phyloP scores from a whole-genome alignment of 1,140 invertebrate species.

The Drosophila sp. region DNA sequence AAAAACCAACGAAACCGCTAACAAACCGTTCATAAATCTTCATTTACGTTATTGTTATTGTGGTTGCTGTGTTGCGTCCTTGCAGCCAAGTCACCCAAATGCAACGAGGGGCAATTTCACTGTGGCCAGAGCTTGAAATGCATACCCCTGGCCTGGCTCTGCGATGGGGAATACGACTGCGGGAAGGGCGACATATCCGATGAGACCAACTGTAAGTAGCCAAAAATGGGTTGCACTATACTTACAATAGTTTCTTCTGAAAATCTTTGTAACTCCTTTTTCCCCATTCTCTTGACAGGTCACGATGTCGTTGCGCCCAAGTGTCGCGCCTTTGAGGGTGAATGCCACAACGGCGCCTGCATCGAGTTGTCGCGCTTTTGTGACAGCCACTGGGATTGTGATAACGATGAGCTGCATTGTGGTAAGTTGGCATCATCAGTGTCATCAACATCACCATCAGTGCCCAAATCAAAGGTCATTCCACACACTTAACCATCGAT shows the following conservation, averaged over 20 bases:
- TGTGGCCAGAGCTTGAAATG: conserved; percentile 87
- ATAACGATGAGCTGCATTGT: conserved; percentile 86
- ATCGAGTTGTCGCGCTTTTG: conserved; percentile 91
- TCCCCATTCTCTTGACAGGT: conserved; percentile 47
- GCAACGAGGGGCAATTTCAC: conserved; percentile 87
- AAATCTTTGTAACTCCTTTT: neutral
- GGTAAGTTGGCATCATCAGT: conserved; percentile 76
- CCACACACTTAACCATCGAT: conserved; percentile 1
- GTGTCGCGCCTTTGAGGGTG: conserved; percentile 88
- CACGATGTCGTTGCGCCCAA: conserved; percentile 63
- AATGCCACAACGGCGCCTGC: conserved; percentile 89
- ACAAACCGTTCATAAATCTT: conserved; percentile 79
- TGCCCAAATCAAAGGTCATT: conserved; percentile 3
- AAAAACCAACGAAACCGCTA: conserved; percentile 50
- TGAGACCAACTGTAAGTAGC: conserved; percentile 74
- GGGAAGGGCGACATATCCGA: conserved; percentile 73
- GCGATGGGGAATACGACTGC: conserved; percentile 86
- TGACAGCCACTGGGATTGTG: conserved; percentile 92
- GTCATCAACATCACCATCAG: too few relatives aligned
- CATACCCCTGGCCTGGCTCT: conserved; percentile 90
- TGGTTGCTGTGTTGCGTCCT: conserved; percentile 31
- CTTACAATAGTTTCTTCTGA: neutral
- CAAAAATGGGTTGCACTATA: conserved; percentile 29
- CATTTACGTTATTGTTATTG: conserved; percentile 80
- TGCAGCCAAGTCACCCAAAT: conserved; percentile 75